Evolutionary conservation across 2,797 vertebrate genomes (phyloP).

Genomic region (Limosa lapponica): DNA sequence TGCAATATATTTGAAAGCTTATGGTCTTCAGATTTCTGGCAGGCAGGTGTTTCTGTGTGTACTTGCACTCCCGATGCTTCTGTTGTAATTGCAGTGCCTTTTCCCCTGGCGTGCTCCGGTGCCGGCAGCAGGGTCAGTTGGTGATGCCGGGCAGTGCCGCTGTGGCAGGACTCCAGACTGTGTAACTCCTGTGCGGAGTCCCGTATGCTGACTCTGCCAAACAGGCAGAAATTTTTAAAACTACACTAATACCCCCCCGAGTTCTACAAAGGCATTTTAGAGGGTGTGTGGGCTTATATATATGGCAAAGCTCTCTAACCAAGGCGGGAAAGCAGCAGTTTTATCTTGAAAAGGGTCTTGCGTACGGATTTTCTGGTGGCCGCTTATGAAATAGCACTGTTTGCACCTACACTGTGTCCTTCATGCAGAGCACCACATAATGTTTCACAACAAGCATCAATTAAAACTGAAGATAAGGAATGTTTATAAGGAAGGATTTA

Average conservation of each 20-base stretch:
- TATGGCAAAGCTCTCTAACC: background rate
- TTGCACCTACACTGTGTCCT: background rate
- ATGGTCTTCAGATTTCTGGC: background rate
- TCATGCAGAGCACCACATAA: background rate
- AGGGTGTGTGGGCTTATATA: background rate
- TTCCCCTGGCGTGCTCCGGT: background rate
- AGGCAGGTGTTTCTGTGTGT: background rate
- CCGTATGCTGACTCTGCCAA: background rate
- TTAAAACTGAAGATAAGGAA: background rate
- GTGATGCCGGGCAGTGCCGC: background rate
- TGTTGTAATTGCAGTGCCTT: background rate
- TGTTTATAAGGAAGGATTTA: background rate
- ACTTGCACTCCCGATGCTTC: background rate
- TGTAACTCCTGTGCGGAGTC: background rate
- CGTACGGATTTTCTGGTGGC: background rate
- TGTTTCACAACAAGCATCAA: background rate
- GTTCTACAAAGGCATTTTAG: background rate
- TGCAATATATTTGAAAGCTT: background rate
- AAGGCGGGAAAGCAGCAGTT: background rate
- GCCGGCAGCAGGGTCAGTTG: background rate
- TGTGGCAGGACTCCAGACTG: background rate
- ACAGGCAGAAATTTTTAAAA: background rate
- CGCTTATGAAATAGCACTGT: background rate
- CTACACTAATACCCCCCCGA: background rate
- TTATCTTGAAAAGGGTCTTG: background rate